Conservation (phyloP, 2,888 invertebrate species). For the Mesodorylaimus sp. region DNA sequence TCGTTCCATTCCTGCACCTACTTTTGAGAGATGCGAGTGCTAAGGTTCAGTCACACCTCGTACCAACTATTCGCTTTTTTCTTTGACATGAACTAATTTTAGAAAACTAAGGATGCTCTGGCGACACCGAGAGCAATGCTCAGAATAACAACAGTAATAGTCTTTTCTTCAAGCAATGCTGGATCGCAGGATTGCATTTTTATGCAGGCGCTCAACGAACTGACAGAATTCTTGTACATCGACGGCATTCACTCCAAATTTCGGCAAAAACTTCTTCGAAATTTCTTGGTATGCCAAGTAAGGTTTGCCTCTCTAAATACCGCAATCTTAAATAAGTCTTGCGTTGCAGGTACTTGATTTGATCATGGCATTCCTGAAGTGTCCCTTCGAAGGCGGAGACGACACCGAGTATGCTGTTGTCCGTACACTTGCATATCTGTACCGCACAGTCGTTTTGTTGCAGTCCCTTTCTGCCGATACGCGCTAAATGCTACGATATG, state of each 20-base stretch:
- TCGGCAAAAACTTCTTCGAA: constrained; percentile 31
- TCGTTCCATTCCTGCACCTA: constrained; percentile 32
- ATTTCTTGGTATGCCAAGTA: constrained; percentile 31
- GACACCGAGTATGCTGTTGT: neutral
- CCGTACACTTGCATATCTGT: neutral
- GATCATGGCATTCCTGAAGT: constrained; percentile 25
- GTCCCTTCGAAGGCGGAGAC: constrained; percentile 14
- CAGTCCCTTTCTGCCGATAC: constrained; percentile 1
- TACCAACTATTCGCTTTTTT: neutral
- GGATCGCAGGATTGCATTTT: too few species aligned
- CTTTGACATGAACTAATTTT: constrained; percentile 1
- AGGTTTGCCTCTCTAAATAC: constrained; percentile 11
- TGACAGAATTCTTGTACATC: constrained; percentile 27
- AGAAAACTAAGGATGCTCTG: neutral
- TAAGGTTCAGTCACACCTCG: neutral
- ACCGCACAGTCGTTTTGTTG: neutral
- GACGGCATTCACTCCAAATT: constrained; percentile 29
- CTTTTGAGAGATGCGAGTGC: constrained; percentile 27
- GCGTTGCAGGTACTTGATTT: constrained; percentile 30
- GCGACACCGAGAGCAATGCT: neutral
- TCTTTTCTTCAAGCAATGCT: too few species aligned
- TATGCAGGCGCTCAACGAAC: constrained; percentile 28
- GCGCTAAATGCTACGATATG: constrained; percentile 19
- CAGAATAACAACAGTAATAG: neutral
- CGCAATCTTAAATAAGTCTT: neutral